Evolutionary conservation across 2,797 vertebrate species (phyloP).

Genomic region (Chiloscyllium punctatum): DNA sequence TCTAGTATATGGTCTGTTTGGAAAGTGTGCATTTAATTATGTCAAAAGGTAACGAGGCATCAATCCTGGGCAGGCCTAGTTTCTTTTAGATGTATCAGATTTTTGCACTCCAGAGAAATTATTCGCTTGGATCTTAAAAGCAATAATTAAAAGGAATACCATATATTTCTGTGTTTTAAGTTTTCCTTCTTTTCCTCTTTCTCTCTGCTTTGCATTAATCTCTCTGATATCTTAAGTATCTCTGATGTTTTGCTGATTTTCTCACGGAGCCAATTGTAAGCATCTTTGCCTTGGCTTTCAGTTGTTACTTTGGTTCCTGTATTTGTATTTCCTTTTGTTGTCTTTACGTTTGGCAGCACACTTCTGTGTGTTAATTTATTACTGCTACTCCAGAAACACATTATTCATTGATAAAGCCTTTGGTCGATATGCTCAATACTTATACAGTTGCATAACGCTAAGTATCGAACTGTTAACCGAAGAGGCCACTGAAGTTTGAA

Average conservation of each 20-base stretch:
- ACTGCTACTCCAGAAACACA: neutral
- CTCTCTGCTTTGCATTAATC: neutral
- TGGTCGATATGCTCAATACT: neutral
- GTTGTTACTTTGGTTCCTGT: neutral
- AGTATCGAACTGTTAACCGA: neutral
- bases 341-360: neutral
- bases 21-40: neutral
- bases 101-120: no score
- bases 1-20: neutral
- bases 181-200: neutral
- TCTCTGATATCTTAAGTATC: neutral
- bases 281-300: neutral
- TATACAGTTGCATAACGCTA: neutral
- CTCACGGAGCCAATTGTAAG: neutral
- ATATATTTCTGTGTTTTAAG: neutral
- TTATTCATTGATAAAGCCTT: neutral
- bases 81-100: no score
- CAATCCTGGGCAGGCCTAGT: neutral
- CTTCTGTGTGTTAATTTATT: neutral
- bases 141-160: neutral
- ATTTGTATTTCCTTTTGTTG: neutral
- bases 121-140: neutral
- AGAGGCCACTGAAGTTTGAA: neutral
- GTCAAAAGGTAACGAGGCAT: neutral
- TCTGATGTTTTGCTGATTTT: neutral